Conservation (phyloP, 64 coral and sea anemone species). For the Porites australiensis region DNA sequence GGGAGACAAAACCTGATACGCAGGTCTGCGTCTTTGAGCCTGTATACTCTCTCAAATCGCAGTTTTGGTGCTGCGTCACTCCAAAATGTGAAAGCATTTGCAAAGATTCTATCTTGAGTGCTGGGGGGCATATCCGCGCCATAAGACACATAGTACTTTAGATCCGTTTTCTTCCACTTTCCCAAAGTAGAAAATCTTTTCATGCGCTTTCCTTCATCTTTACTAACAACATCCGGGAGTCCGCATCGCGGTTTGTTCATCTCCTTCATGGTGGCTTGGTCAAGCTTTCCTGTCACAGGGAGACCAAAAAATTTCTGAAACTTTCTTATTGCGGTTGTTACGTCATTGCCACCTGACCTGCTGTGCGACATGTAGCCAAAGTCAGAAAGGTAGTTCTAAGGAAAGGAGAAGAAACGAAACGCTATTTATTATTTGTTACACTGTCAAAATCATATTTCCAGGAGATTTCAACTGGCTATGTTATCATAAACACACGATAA, state of each 20-base stretch:
- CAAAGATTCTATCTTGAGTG: background rate
- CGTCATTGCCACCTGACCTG: constrained; percentile 74
- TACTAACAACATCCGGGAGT: constrained; percentile 41
- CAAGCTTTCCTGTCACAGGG: constrained; percentile 60
- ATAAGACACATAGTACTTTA: constrained; percentile 25
- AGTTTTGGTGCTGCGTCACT: no score
- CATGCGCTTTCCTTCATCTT: background rate
- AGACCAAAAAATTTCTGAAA: constrained; percentile 87
- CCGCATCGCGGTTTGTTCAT: constrained; percentile 92
- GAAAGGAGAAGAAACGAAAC: no score
- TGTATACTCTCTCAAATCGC: no score
- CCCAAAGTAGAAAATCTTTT: background rate
- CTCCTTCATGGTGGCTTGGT: constrained; percentile 45
- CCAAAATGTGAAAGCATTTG: background rate
- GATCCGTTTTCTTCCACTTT: background rate
- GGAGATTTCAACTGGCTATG: no score
- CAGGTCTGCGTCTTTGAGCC: no score
- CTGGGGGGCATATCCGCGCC: constrained; percentile 8
- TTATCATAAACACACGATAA: no score
- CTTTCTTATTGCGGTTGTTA: constrained; percentile 64
- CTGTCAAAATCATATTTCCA: no score
- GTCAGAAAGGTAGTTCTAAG: constrained; percentile 50
- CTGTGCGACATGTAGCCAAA: constrained; percentile 78
- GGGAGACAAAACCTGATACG: no score
- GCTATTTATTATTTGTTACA: no score